These are phyloP conservation scores for Athetis lepigone DNA, from an alignment of 2,888 invertebrate genomes.

Conservation along the genomic window DNA sequence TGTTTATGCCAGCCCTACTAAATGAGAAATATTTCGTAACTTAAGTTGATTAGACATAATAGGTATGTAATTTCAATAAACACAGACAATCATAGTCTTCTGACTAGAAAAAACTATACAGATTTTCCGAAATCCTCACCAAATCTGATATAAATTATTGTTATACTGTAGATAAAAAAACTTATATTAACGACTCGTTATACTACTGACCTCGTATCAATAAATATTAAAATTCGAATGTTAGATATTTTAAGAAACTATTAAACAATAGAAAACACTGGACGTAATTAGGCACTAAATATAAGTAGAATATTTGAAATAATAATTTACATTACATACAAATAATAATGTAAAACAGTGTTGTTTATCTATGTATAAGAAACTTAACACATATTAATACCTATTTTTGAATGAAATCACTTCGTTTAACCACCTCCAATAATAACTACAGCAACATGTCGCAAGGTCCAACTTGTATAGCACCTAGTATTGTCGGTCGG, in stretches of 20 bases:
- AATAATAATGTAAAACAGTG: slow-evolving; percentile 84
- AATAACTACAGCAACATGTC: slow-evolving; percentile 85
- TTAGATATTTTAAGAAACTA: slow-evolving; percentile 81
- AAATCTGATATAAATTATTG: slow-evolving; percentile 77
- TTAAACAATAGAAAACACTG: slow-evolving; percentile 85
- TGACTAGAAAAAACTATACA: slow-evolving; percentile 88
- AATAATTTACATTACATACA: slow-evolving; percentile 88
- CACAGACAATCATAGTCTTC: slow-evolving; percentile 86
- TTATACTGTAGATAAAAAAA: slow-evolving; percentile 73
- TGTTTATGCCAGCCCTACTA: slow-evolving; percentile 59
- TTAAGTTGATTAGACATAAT: slow-evolving; percentile 64
- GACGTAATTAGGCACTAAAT: slow-evolving; percentile 87
- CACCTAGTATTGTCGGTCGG: slow-evolving; percentile 90
- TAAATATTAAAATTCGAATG: slow-evolving; percentile 87
- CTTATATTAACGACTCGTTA: slow-evolving; percentile 79
- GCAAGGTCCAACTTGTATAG: slow-evolving; percentile 88
- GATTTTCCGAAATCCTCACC: slow-evolving; percentile 77
- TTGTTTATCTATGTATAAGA: slow-evolving; percentile 80
- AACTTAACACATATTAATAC: slow-evolving; percentile 88
- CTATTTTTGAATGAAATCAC: slow-evolving; percentile 85
- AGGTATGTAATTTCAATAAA: slow-evolving; percentile 71
- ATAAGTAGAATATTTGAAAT: slow-evolving; percentile 81
- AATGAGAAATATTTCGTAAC: slow-evolving; percentile 48
- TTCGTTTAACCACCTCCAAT: slow-evolving; percentile 82
- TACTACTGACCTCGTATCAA: slow-evolving; percentile 88